Conservation (phyloP, 2,113 vertebrate genomes). For the Gyps fulvus region DNA sequence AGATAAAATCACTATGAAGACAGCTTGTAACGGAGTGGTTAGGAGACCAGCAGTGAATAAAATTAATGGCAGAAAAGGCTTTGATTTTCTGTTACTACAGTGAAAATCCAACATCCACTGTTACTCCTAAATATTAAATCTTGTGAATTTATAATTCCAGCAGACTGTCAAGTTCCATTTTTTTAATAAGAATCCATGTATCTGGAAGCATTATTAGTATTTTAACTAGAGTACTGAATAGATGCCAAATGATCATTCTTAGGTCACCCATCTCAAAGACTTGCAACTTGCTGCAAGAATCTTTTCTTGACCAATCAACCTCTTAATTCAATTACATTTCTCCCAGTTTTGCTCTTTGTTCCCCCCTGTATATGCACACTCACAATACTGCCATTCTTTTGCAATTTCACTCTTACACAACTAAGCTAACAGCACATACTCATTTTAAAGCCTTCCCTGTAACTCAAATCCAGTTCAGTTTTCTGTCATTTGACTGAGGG, state of each 20-base stretch:
- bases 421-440: neutral
- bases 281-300: neutral
- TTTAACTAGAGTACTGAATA: neutral
- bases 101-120: neutral
- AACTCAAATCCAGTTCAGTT: neutral
- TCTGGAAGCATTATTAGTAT: neutral
- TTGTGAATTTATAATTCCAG: neutral
- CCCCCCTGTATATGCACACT: neutral
- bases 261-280: neutral
- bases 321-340: neutral
- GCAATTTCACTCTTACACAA: neutral
- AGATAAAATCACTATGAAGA: neutral
- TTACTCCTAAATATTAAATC: neutral
- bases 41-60: neutral
- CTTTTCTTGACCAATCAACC: neutral
- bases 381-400: neutral
- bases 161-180: neutral
- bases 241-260: neutral
- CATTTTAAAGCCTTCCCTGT: neutral
- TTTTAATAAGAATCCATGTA: neutral
- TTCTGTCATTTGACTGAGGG: neutral
- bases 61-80: neutral
- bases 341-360: neutral
- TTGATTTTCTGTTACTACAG: neutral
- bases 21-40: neutral